phyloP scores from a whole-genome alignment of 2,113 vertebrate species.

The Hippolais icterina region DNA sequence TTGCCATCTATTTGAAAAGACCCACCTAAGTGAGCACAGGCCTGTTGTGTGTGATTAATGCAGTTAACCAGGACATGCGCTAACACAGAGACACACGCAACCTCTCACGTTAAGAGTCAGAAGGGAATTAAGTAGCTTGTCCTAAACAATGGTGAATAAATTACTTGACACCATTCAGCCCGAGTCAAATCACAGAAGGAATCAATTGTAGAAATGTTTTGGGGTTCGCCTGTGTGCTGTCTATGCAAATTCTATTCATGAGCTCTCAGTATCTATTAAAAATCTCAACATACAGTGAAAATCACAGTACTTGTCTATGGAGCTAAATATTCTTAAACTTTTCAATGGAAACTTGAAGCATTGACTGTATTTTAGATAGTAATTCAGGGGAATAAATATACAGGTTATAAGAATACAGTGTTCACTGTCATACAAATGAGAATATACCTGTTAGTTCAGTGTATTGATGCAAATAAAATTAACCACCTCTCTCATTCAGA shows the following conservation, averaged over 20 bases:
- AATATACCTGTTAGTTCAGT: background rate
- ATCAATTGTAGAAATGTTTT: background rate
- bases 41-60: background rate
- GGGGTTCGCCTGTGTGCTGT: background rate
- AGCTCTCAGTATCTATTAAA: background rate
- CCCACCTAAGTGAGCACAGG: slow-evolving; percentile 14
- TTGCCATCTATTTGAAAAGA: background rate
- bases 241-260: background rate
- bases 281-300: background rate
- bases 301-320: background rate
- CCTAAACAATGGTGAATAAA: background rate
- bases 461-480: background rate
- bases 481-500: background rate
- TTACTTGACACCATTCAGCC: background rate
- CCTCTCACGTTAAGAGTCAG: background rate
- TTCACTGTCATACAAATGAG: background rate
- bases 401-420: background rate
- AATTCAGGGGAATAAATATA: background rate
- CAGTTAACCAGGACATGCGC: background rate
- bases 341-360: background rate
- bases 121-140: background rate
- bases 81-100: background rate
- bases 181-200: background rate
- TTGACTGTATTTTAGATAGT: background rate
- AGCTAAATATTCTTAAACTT: background rate